Evolutionary conservation across 2,113 vertebrate species (phyloP), one percentile per base, ranked within the genome.

Genomic region (Gila orcuttii): DNA sequence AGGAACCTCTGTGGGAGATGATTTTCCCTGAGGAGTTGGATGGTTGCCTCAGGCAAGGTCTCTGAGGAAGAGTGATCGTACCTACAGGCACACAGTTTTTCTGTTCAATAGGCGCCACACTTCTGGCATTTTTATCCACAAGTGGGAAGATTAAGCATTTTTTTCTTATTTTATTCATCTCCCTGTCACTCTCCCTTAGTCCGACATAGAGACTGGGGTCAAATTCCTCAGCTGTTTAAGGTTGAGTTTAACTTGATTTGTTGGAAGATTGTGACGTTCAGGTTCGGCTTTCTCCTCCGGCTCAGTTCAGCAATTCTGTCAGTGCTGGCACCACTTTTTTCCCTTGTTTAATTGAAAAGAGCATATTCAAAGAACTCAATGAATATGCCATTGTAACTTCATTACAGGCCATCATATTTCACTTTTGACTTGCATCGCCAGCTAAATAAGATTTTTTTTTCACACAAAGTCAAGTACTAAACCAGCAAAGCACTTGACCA

Each of bases 91-190:
- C 79, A 86, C 31, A 68, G 50, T 82, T 82, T 82, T 82, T 81
- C 17, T 1, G 2, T 73, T 68, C 87, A 86, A 59, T 79, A 64
- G 36, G 84, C 28, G 7, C 47, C 31, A 62, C 31, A 55, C 28
- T 59, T 59, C 42, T 68, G 79, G 28, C 75, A 60, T 59, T 71
- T 76, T 79, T 79, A 23, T 64, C 28, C 52, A 39, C 23, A 86
- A 91, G 90, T 89, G 90, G 79, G 84, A n/a, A 21, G 89, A 89
- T 88, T 88, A 89, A 91, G 89, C 85, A n/a, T 87, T 85, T 89
- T 81, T 80, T 8, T 8, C 7, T 57, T 21, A 1, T 57, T 57
- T 7, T 55, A 1, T 64, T 52, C 28, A 52, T 52, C 23, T 69
- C 10, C 28, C 64, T 55, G 80, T 82, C 80, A 69, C 62, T 69